phyloP scores from a whole-genome alignment of 2,888 invertebrate species.

The Amiota minor region DNA sequence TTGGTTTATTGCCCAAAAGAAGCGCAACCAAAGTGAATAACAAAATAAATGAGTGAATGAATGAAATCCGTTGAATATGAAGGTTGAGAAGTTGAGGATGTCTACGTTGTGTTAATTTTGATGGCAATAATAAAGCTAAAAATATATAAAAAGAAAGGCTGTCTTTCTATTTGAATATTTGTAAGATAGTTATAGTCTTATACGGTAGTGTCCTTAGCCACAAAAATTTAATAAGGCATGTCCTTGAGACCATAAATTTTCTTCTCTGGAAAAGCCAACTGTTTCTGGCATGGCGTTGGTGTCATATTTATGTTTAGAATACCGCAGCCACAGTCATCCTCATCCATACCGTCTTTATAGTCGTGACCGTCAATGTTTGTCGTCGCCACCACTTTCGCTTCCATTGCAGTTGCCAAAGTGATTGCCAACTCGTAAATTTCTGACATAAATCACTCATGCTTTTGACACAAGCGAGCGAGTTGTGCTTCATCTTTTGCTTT shows the following conservation, averaged over 20 bases:
- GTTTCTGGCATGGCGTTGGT: conserved; percentile 43
- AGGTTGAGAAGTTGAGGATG: too few species aligned
- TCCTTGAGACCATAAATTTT: conserved; percentile 53
- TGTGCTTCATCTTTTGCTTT: not conserved
- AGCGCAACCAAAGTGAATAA: too few species aligned
- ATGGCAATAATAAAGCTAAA: too few species aligned
- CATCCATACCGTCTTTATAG: not conserved
- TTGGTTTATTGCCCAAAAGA: too few species aligned
- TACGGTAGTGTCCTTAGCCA: not conserved
- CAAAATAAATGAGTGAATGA: too few species aligned
- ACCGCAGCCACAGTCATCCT: conserved; percentile 30
- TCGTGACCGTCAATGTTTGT: not conserved
- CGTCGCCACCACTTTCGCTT: not conserved
- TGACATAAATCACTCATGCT: conserved; percentile 50
- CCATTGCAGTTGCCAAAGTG: not conserved
- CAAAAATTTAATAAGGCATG: conserved; percentile 42
- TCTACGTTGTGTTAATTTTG: too few species aligned
- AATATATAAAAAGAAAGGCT: not conserved
- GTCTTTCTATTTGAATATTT: not conserved
- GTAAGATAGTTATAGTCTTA: not conserved
- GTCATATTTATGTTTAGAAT: conserved; percentile 49
- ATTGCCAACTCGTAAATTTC: conserved; percentile 47
- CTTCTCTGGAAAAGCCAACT: conserved; percentile 41
- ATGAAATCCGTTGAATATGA: too few species aligned
- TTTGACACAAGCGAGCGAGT: conserved; percentile 13